Evolutionary conservation across 1,140 invertebrate genomes (phyloP).

Genomic region (Lucilia sericata): DNA sequence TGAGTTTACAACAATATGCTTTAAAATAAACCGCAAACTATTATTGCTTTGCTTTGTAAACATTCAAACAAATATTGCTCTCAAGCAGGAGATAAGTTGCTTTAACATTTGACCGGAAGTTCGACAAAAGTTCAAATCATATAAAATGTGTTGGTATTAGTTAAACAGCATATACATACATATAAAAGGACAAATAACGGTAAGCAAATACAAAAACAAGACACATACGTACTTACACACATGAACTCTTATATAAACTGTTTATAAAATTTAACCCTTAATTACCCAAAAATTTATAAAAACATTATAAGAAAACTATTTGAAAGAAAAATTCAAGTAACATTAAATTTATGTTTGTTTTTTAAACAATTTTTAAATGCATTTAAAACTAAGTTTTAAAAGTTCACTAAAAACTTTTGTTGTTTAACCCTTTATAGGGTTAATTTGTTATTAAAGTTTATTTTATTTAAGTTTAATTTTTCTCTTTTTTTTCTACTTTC

Average conservation of each 20-base stretch:
- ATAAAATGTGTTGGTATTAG: background rate
- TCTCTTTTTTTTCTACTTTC: background rate
- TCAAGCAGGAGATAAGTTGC: background rate
- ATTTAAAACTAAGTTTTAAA: background rate
- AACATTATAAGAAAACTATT: too few relatives aligned
- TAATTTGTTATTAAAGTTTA: slow-evolving; percentile 1
- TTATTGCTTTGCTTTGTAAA: background rate
- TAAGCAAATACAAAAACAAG: background rate
- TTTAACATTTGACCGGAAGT: slow-evolving; percentile 26
- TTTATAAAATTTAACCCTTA: too few relatives aligned
- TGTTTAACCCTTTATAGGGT: background rate
- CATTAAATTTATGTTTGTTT: too few relatives aligned
- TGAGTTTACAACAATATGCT: too few relatives aligned
- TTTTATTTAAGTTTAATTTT: background rate
- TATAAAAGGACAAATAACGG: too few relatives aligned
- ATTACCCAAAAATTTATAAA: too few relatives aligned
- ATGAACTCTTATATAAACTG: too few relatives aligned
- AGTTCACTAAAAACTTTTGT: background rate
- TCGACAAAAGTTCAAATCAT: slow-evolving; percentile 21
- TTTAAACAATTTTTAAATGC: too few relatives aligned
- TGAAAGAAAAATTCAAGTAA: too few relatives aligned
- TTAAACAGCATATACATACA: background rate
- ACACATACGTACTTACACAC: too few relatives aligned
- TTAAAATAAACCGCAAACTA: background rate
- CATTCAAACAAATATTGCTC: too few relatives aligned